Base-by-base conservation (phyloP, 1,140 invertebrate species). In the Drosophila bocki region DNA sequence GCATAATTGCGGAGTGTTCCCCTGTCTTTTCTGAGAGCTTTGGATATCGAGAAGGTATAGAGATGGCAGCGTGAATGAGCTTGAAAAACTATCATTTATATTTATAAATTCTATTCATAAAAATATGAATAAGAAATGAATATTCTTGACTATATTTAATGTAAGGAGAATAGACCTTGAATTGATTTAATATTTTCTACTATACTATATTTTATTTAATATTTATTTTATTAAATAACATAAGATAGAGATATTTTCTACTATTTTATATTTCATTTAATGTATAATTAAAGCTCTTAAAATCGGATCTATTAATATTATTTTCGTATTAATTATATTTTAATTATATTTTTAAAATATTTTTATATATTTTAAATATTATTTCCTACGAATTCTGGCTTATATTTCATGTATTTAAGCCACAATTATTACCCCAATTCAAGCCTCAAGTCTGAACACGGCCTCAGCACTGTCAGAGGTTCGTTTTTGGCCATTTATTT, bases 1-100 rank as follows among this genome's bases (percentile, higher is more conserved):
- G 70, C 75, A 68, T 67, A 59, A 54, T 80, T 78, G 75, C 53
- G 57, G 56, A 53, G 63, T 67, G 59, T 76, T 47, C 74, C 35
- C 64, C 22, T 22, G 67, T 37, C 51, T 54, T 15, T 19, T 15
- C 7, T 0, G 51, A 22, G 33, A 22, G 33, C 11, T 15, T 15
- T 3, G 29, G 12, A 19, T 37, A 51, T 48, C 26, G 19, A 26
- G 19, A 7, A 7, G 47, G 22, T 29, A 8, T 26, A n/a, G 62
- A 19, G 44, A 60, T 59, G 67, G 13, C 19, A 22, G 37, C 44
- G 37, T 71, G 67, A 71, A 47, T 44, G 29, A 22, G 50, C 65
- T 59, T 53, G 39, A 6, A 13, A 13, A 37, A 37, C 37, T 37
- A n/a, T n/a, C n/a, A n/a, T n/a, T n/a, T n/a, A n/a, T n/a, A n/a